phyloP scores from a whole-genome alignment of 2,888 invertebrate genomes.

The Dynastes grantii region DNA sequence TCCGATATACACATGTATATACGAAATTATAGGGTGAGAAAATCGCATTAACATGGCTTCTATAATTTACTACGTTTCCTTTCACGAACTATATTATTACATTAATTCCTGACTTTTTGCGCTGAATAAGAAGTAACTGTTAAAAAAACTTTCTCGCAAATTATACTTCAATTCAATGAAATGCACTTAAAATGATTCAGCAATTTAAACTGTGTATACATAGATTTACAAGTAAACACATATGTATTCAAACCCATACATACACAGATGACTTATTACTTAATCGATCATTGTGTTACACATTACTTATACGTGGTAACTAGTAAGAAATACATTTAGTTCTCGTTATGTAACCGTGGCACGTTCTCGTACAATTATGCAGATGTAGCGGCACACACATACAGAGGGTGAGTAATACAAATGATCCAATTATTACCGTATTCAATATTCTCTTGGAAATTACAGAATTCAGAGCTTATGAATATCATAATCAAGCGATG shows the following conservation, averaged over 20 bases:
- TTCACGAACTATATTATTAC: too few relatives aligned
- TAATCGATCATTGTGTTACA: neutral
- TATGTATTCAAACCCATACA: too few relatives aligned
- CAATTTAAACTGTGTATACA: too few relatives aligned
- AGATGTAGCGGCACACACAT: slow-evolving; percentile 24
- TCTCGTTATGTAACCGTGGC: slow-evolving; percentile 15
- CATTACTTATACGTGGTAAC: slow-evolving; percentile 15
- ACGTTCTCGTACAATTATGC: slow-evolving; percentile 27
- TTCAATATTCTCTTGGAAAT: slow-evolving; percentile 37
- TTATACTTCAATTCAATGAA: too few relatives aligned
- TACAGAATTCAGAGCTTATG: slow-evolving; percentile 22
- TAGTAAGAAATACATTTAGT: slow-evolving; percentile 25
- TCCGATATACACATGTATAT: too few relatives aligned
- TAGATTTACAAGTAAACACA: neutral
- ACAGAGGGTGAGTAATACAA: slow-evolving; percentile 32
- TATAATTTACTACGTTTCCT: too few relatives aligned
- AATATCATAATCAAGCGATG: slow-evolving; percentile 37
- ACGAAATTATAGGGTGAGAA: too few relatives aligned
- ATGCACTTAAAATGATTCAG: too few relatives aligned
- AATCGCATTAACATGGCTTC: too few relatives aligned
- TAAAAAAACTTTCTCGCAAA: too few relatives aligned
- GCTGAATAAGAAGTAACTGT: too few relatives aligned
- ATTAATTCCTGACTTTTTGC: too few relatives aligned
- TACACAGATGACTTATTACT: neutral
- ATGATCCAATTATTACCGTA: slow-evolving; percentile 45